Evolutionary conservation across 2,113 vertebrate species (phyloP), one percentile per base, ranked within the genome.

Genomic region (Bothrops jararaca): DNA sequence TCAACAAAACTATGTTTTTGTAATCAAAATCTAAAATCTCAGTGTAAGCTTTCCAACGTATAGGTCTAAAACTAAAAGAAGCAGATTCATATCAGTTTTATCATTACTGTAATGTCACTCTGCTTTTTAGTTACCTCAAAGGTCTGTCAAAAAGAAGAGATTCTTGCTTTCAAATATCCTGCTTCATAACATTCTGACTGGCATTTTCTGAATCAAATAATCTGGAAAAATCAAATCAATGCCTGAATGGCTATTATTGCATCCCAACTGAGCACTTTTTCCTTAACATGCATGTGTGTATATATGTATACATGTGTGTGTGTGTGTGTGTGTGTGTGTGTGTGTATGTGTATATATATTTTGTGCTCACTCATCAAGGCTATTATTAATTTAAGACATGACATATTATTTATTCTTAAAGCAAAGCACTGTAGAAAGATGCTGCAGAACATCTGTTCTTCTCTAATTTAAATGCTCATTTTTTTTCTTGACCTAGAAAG

Each of bases 401-500:
- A 95, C 91, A 96, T 97, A 97, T 97, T 97, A 97, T 97, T 97
- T 97, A 96, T 95, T 95, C 95, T 96, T 96, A 97, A 97, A 97
- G 96, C 95, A 96, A 97, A 91, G 96, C 96, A 96, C 91, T 96
- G 95, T 96, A 95, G 94, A 96, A 96, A 95, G 94, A 93, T 92
- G 94, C 93, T 96, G 95, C 95, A 93, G 93, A 97, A 97, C 97
- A 97, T 95, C 96, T 97, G 96, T 94, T 97, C 95, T 94, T 97
- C 94, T 95, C 96, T 96, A 97, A 95, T 96, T 96, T 97, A 96
- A 97, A 96, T 96, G 94, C 95, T 97, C 94, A 91, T 96, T 97
- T 97, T 96, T 97, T 97, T 97, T 95, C 96, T 86, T 97, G 97
- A 97, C 97, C 97, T 96, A 97, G 96, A 97, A 97, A 97, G 96